A percentile compares a stretch with the other conserved stretches of the same genome.
Conservation (phyloP, 2,888 invertebrate species). For the Cephus pygmeus region DNA sequence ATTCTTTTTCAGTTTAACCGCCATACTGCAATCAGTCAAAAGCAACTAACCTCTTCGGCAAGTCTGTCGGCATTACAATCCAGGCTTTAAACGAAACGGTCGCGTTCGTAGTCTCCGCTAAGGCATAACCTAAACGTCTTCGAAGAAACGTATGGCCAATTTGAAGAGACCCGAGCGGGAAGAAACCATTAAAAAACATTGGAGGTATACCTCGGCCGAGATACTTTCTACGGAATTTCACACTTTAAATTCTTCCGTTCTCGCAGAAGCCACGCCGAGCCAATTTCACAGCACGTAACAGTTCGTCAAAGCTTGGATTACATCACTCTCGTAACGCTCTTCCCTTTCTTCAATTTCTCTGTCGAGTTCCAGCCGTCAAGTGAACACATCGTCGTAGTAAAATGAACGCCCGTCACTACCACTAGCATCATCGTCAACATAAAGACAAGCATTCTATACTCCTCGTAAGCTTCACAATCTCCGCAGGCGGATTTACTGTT, state of each 20-base stretch:
- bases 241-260: neutral
- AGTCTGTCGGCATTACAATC: neutral
- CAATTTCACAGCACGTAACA: neutral
- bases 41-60: neutral
- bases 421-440: neutral
- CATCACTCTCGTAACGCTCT: slow-evolving; percentile 16
- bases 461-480: neutral
- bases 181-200: neutral
- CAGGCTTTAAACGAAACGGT: neutral
- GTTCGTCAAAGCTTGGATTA: slow-evolving; percentile 12
- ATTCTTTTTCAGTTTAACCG: neutral
- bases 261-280: neutral
- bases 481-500: slow-evolving; percentile 25
- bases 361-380: neutral
- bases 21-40: neutral
- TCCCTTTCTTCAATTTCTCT: neutral
- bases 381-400: neutral
- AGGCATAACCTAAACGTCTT: neutral
- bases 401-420: neutral
- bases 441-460: neutral
- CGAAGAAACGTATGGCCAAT: neutral
- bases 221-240: neutral
- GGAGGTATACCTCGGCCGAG: neutral
- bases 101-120: neutral
- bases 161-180: neutral